These are phyloP conservation scores for Drosophila recens DNA, from an alignment of 2,888 invertebrate species.

Conservation along the genomic window DNA sequence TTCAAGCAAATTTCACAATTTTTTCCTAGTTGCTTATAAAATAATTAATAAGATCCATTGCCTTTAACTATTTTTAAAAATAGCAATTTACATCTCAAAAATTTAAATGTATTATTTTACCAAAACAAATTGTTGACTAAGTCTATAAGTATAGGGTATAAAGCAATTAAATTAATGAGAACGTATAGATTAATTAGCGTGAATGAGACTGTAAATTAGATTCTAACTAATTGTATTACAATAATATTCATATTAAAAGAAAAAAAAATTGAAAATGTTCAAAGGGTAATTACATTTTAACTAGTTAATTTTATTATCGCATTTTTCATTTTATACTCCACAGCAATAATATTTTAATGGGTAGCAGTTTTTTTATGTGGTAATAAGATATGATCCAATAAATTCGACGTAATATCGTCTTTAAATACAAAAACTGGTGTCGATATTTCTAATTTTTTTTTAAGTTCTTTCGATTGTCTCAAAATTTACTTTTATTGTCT, in stretches of 20 bases:
- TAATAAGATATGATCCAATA: too few relatives aligned
- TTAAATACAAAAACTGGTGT: too few relatives aligned
- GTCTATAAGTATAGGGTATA: not conserved
- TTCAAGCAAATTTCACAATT: too few relatives aligned
- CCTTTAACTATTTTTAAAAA: not conserved
- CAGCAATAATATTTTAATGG: not conserved
- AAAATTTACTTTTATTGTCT: too few relatives aligned
- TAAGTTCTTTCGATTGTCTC: too few relatives aligned
- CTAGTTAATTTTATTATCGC: not conserved
- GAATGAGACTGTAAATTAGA: not conserved
- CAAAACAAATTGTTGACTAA: not conserved
- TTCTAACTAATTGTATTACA: not conserved
- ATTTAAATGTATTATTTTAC: too few relatives aligned
- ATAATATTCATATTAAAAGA: not conserved
- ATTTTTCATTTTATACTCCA: not conserved
- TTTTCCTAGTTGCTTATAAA: too few relatives aligned
- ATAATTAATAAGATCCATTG: not conserved
- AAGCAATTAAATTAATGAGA: not conserved
- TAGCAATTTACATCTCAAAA: too few relatives aligned
- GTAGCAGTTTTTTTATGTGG: not conserved
- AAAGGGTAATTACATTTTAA: not conserved
- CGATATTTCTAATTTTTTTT: too few relatives aligned
- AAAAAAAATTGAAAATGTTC: not conserved
- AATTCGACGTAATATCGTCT: too few relatives aligned
- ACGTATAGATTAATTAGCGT: not conserved